Evolutionary conservation across 2,888 invertebrate species (phyloP).

Genomic region (Psylliodes chrysocephalus): DNA sequence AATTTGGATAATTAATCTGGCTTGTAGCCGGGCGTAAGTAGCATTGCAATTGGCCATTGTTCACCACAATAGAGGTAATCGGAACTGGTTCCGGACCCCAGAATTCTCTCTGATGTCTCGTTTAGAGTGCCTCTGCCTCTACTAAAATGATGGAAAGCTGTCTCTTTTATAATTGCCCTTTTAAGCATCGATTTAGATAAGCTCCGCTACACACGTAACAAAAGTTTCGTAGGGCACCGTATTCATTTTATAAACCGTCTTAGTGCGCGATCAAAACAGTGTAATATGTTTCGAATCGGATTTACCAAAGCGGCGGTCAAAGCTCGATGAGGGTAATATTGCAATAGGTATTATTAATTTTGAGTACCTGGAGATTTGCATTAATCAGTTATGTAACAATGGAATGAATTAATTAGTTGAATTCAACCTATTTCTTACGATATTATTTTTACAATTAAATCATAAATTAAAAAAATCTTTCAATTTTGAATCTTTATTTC

Average conservation of each 20-base stretch:
- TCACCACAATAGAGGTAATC: constrained; percentile 64
- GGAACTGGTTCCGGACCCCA: constrained; percentile 63
- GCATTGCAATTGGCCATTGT: constrained; percentile 65
- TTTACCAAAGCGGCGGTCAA: constrained; percentile 18
- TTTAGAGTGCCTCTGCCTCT: constrained; percentile 58
- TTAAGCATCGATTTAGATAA: constrained; percentile 52
- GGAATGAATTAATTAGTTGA: too few relatives aligned
- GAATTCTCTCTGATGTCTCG: constrained; percentile 60
- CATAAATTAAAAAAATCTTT: too few relatives aligned
- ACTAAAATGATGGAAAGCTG: constrained; percentile 52
- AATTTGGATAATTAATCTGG: constrained; percentile 67
- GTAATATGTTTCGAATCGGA: constrained; percentile 38
- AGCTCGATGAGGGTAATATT: constrained; percentile 4
- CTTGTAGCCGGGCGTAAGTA: constrained; percentile 63
- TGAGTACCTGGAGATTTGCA: constrained; percentile 14
- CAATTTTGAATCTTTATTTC: too few relatives aligned
- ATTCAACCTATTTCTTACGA: too few relatives aligned
- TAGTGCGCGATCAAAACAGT: constrained; percentile 35
- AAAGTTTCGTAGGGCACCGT: constrained; percentile 41
- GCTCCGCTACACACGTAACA: constrained; percentile 44
- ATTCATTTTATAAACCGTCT: constrained; percentile 30
- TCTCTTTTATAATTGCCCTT: constrained; percentile 57
- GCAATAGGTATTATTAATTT: constrained; percentile 16
- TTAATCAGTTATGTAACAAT: background rate
- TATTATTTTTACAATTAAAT: too few relatives aligned